Evolutionary conservation across 2,797 vertebrate genomes (phyloP).

Genomic region (Lepus oiostolus): DNA sequence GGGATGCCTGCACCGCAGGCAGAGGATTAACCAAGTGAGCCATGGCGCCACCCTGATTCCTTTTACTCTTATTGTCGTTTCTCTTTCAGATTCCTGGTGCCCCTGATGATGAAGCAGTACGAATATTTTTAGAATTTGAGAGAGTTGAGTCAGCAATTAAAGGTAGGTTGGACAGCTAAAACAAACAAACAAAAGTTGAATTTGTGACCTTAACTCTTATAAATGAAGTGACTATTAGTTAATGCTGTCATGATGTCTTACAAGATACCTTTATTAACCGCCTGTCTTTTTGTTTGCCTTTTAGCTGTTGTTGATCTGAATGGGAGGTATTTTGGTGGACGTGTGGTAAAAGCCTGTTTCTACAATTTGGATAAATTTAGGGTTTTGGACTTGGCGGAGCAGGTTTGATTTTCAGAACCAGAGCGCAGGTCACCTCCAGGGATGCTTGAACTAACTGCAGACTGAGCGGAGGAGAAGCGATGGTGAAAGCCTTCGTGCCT

Average conservation of each 20-base stretch:
- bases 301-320: conserved; percentile 99
- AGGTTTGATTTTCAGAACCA: conserved; percentile 87
- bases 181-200: neutral
- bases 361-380: conserved; percentile 99
- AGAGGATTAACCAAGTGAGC: too few relatives aligned
- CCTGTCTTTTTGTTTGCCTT: conserved; percentile 82
- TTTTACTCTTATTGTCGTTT: neutral
- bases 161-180: conserved; percentile 90
- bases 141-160: conserved; percentile 99
- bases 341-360: conserved; percentile 98
- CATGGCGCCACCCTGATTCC: too few relatives aligned
- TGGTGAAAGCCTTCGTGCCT: conserved; percentile 52
- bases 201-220: conserved; percentile 8
- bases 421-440: conserved; percentile 69
- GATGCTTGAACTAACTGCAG: neutral
- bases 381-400: conserved; percentile 95
- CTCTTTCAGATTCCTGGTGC: conserved; percentile 94
- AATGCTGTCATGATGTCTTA: neutral
- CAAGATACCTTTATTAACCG: conserved; percentile 58
- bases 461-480: neutral
- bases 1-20: too few relatives aligned
- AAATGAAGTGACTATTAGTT: neutral
- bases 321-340: conserved; percentile 97
- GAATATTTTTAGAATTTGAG: conserved; percentile 99
- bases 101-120: conserved; percentile 96